phyloP scores from a whole-genome alignment of 2,797 vertebrate genomes.

The Phoebastria nigripes region DNA sequence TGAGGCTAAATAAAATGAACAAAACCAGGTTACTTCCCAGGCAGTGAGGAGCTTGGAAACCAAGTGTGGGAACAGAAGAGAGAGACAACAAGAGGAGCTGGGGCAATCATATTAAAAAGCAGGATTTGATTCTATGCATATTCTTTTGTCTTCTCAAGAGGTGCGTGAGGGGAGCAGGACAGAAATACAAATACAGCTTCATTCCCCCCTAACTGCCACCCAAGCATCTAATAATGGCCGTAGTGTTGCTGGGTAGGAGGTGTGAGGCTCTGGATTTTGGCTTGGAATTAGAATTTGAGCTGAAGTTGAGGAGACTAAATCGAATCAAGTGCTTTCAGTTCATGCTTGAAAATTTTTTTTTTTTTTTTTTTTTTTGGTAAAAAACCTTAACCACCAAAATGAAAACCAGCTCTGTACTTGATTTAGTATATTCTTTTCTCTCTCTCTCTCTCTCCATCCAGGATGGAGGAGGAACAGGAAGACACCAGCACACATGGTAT shows the following conservation, averaged over 20 bases:
- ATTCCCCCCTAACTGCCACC: fast-evolving
- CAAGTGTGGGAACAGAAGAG: not conserved
- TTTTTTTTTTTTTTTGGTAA: not conserved
- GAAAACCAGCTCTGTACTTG: not conserved
- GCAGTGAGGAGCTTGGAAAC: not conserved
- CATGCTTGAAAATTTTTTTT: not conserved
- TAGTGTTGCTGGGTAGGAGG: fast-evolving
- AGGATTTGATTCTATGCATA: not conserved
- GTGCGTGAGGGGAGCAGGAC: not conserved
- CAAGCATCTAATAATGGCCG: not conserved
- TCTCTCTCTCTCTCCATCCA: not conserved
- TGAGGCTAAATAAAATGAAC: not conserved
- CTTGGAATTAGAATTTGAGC: not conserved
- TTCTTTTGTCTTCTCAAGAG: not conserved
- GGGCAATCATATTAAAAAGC: not conserved
- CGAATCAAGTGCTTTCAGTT: not conserved
- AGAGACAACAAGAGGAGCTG: not conserved
- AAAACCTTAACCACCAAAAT: not conserved
- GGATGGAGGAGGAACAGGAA: constrained; percentile 19
- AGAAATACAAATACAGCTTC: not conserved
- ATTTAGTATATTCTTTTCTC: constrained; percentile 19
- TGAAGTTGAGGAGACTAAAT: not conserved
- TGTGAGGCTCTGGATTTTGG: not conserved
- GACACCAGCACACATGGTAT: not conserved
- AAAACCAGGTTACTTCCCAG: not conserved